Conservation (phyloP, 1,140 invertebrate genomes). For the Belonocnema kinseyi region DNA sequence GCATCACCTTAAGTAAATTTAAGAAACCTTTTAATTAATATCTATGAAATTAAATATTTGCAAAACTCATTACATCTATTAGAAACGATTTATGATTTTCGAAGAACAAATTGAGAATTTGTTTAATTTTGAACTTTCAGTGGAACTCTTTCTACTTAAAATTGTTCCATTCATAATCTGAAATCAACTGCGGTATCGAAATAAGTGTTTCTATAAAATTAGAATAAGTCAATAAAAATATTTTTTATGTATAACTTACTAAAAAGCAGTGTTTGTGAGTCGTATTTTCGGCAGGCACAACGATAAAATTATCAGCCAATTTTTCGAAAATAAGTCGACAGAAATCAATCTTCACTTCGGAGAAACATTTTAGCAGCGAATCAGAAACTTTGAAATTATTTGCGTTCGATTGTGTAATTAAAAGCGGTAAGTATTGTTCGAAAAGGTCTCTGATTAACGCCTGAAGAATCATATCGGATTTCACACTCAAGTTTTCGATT, state of each 20-base stretch:
- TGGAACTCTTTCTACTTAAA: no score
- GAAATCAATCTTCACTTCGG: constrained; percentile 58
- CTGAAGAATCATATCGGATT: constrained; percentile 64
- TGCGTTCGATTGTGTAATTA: constrained; percentile 54
- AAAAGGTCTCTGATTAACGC: constrained; percentile 64
- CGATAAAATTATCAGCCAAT: constrained; percentile 62
- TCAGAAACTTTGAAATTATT: constrained; percentile 61
- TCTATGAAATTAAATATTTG: no score
- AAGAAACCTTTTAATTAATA: neutral
- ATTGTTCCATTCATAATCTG: neutral
- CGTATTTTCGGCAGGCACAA: constrained; percentile 55
- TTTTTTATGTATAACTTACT: constrained; percentile 49
- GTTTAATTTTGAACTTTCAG: no score
- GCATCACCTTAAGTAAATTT: constrained; percentile 63
- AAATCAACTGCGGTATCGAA: neutral
- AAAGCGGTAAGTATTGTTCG: constrained; percentile 66
- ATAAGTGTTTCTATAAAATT: no score
- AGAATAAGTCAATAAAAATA: no score
- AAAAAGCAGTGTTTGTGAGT: constrained; percentile 68
- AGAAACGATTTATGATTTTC: no score
- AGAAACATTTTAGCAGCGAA: constrained; percentile 64
- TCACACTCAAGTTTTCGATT: constrained; percentile 63
- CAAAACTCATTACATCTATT: no score
- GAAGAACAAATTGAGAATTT: no score
- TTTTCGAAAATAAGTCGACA: constrained; percentile 62